A percentile compares a stretch with the other conserved stretches of the same genome.
Conservation (phyloP, 1,140 invertebrate species). For the Saccostrea cuccullata region DNA sequence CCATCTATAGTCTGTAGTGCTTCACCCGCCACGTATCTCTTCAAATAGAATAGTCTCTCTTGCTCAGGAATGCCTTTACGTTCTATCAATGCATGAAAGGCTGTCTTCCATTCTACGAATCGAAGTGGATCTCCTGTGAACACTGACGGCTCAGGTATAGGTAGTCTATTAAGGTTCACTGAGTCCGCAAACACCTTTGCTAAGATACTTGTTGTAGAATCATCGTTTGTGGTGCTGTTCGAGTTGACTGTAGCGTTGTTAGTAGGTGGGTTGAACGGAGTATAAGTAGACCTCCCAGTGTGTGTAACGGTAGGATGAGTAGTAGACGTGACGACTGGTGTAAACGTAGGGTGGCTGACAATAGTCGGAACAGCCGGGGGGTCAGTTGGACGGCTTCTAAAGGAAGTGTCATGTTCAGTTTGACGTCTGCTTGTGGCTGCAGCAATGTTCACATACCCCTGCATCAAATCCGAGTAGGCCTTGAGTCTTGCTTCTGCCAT, state of each 20-base stretch:
- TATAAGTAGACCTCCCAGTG: not conserved
- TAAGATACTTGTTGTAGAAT: not conserved
- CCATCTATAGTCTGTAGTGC: conserved; percentile 48
- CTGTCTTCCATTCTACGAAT: conserved; percentile 75
- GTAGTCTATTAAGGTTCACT: conserved; percentile 52
- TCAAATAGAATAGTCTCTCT: conserved; percentile 56
- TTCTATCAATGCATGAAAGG: conserved; percentile 91
- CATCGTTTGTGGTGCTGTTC: too few relatives aligned
- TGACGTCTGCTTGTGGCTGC: not conserved
- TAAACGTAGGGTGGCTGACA: not conserved
- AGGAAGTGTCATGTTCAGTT: not conserved
- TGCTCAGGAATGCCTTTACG: conserved; percentile 82
- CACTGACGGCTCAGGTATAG: conserved; percentile 56
- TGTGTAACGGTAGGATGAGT: not conserved
- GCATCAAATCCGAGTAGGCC: not conserved
- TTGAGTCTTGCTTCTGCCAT: not conserved
- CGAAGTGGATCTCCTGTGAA: conserved; percentile 58
- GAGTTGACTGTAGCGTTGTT: not conserved
- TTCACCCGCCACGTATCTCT: conserved; percentile 54
- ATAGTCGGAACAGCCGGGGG: too few relatives aligned
- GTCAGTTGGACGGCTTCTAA: too few relatives aligned
- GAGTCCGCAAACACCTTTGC: conserved; percentile 49
- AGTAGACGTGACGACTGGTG: not conserved
- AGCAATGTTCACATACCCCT: not conserved
- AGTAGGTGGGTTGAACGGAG: not conserved